A percentile compares a stretch with the other conserved stretches of the same genome.
Evolutionary conservation across 2,888 invertebrate species (phyloP).

Genomic region (Pandemis heparana): DNA sequence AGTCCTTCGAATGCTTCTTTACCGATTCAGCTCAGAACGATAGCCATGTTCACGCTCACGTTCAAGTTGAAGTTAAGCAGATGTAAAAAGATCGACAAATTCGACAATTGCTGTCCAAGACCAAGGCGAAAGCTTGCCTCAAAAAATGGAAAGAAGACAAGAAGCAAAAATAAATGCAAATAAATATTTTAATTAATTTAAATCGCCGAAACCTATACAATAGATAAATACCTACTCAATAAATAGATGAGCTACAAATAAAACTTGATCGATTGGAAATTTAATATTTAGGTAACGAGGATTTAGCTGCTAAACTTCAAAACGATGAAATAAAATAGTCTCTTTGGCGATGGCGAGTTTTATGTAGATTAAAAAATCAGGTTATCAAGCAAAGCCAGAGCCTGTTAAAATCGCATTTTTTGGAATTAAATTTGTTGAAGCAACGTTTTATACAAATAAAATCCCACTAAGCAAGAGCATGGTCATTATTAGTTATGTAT

Average conservation of each 20-base stretch:
- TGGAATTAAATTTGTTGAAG: not conserved
- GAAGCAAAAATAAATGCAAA: no score
- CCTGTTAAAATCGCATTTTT: not conserved
- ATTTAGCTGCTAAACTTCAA: not conserved
- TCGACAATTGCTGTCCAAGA: not conserved
- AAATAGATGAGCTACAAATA: not conserved
- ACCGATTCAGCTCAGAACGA: not conserved
- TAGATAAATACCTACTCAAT: not conserved
- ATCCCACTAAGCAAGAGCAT: no score
- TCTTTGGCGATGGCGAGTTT: constrained; percentile 4
- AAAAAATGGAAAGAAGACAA: no score
- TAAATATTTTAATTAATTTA: no score
- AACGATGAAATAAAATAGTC: not conserved
- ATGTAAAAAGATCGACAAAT: not conserved
- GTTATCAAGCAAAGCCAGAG: not conserved
- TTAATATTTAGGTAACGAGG: not conserved
- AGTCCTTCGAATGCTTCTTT: not conserved
- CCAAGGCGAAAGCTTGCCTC: no score
- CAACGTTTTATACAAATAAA: no score
- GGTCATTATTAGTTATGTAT: no score
- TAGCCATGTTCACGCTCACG: not conserved
- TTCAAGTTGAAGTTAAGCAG: not conserved
- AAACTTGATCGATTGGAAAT: not conserved
- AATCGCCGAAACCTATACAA: no score
- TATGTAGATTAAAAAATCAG: constrained; percentile 12